Evolutionary conservation across 2,888 invertebrate species (phyloP).

Genomic region (Resseliella maxima): DNA sequence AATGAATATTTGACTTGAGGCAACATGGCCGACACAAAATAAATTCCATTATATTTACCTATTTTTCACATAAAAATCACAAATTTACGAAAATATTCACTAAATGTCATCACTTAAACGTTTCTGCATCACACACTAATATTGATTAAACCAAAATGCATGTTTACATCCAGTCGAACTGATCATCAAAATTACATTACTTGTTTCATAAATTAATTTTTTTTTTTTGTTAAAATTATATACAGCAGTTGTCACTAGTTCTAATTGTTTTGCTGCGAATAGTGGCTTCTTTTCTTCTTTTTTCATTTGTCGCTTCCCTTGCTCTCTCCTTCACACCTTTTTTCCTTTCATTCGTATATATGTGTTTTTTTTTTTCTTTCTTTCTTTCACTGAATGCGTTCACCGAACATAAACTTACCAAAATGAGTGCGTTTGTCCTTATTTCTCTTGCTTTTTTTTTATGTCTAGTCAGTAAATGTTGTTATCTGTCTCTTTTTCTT

Average conservation of each 20-base stretch:
- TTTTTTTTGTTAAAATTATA: neutral
- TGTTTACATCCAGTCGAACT: neutral
- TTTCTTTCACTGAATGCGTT: slow-evolving; percentile 12
- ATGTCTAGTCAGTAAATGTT: too few species aligned
- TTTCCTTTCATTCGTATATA: too few species aligned
- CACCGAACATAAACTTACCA: slow-evolving; percentile 7
- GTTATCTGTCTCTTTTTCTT: neutral
- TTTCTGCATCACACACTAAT: neutral
- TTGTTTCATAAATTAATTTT: neutral
- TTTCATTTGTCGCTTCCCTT: too few species aligned
- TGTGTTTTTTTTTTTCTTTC: too few species aligned
- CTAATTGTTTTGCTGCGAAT: slow-evolving; percentile 32
- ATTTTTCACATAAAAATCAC: neutral
- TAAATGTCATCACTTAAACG: slow-evolving; percentile 35
- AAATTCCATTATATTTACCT: slow-evolving; percentile 10
- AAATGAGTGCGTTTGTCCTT: neutral
- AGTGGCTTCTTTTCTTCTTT: neutral
- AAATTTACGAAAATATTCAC: neutral
- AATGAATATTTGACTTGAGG: neutral
- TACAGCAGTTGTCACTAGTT: slow-evolving; percentile 44
- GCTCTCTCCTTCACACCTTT: neutral
- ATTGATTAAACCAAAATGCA: neutral
- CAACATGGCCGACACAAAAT: slow-evolving; percentile 8
- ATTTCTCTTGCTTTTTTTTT: neutral
- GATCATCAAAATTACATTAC: too few species aligned